Evolutionary conservation across 2,797 vertebrate genomes (phyloP), one percentile per base, ranked within the genome.

Genomic region (Pipistrellus nathusii): DNA sequence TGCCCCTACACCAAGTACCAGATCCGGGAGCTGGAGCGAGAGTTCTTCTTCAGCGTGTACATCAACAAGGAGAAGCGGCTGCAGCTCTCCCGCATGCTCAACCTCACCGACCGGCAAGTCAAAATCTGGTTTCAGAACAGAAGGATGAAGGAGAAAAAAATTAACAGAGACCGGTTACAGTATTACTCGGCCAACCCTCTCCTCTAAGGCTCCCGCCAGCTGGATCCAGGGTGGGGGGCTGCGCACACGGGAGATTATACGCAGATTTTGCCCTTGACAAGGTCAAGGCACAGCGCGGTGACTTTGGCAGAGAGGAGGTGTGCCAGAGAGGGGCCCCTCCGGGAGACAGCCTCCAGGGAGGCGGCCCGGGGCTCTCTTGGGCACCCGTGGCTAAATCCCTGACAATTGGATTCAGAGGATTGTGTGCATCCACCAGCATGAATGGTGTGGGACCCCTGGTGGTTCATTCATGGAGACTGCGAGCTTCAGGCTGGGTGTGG

Each of bases 91-190:
- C 98, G 99, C 97, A 99, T 99, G 99, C 99, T 99, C 97, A 99
- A 99, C 97, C 98, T 99, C 98, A 99, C 99, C 96, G 99, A 99
- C 96, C 99, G 99, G 89, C 99, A 99, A 98, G 99, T 99, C 95
- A 99, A 99, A 98, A 99, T 99, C 97, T 99, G 99, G 99, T 99
- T 99, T 98, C 99, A 99, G 96, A 99, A 99, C 98, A 98, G 99
- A 98, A 99, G 99, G 97, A 99, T 99, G 99, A 99, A 99, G 98
- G 99, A 99, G 98, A 99, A 99, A 99, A 99, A 99, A 98, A 98
- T 99, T 97, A 99, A 99, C 99, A 99, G 99, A 98, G 99, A 99
- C 99, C 99, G 99, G 97, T 99, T 99, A 99, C 99, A 99, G 96
- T 99, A 99, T 98, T 99, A 99, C 97, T 99, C 99, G 38, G 99